Conservation (phyloP, 2,113 vertebrate species). For the Microcebus tavaratra region DNA sequence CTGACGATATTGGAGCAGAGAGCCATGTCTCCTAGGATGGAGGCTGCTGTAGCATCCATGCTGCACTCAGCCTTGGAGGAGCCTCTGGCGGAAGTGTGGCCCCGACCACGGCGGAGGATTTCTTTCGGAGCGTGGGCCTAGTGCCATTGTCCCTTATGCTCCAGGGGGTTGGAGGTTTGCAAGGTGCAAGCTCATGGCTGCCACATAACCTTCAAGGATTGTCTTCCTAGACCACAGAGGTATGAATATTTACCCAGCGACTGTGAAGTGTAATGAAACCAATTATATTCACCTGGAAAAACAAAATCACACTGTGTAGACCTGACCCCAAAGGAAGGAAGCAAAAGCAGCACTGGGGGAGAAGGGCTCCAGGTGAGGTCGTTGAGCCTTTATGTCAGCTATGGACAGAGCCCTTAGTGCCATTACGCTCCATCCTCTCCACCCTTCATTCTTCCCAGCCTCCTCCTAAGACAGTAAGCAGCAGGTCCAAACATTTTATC, state of each 20-base stretch:
- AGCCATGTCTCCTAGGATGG: background rate
- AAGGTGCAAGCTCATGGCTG: too few relatives aligned
- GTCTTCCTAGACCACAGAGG: background rate
- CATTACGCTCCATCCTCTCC: background rate
- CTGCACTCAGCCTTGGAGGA: background rate
- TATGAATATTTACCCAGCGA: background rate
- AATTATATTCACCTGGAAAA: background rate
- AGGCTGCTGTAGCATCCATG: background rate
- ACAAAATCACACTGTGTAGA: background rate
- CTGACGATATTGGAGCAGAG: background rate
- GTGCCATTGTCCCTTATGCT: background rate
- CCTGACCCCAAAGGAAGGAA: background rate
- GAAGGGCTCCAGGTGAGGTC: background rate
- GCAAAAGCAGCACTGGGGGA: background rate
- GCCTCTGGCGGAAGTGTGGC: fast-evolving
- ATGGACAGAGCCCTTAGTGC: too few relatives aligned
- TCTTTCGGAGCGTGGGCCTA: background rate
- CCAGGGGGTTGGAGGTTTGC: background rate
- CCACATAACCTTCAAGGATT: too few relatives aligned
- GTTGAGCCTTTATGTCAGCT: background rate
- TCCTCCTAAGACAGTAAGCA: background rate
- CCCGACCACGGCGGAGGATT: fast-evolving
- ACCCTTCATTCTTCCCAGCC: background rate
- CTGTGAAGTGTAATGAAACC: background rate
- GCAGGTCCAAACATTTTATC: background rate